A percentile compares a stretch with the other conserved stretches of the same genome.
Evolutionary conservation across 2,797 vertebrate genomes (phyloP).

Genomic region (Phataginus tetradactyla): DNA sequence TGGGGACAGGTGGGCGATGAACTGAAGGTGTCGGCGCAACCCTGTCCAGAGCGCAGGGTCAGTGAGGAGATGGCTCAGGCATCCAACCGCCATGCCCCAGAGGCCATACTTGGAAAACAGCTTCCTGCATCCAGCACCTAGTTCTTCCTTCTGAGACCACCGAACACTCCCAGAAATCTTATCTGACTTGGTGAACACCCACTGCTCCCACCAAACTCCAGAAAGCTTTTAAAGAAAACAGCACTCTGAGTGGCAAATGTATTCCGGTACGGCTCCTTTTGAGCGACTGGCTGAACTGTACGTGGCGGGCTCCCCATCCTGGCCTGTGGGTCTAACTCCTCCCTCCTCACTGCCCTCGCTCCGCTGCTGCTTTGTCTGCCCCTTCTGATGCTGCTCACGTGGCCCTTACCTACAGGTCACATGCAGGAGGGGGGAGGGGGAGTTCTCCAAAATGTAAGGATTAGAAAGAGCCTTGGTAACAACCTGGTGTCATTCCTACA

Average conservation of each 20-base stretch:
- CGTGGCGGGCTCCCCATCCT: not conserved
- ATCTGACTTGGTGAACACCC: not conserved
- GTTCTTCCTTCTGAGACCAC: not conserved
- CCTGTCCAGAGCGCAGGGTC: not conserved
- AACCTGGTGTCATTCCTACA: not conserved
- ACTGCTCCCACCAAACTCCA: not conserved
- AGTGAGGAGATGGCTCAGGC: not conserved
- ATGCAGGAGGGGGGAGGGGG: not conserved
- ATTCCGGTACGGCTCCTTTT: not conserved
- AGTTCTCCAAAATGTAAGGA: not conserved
- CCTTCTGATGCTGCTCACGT: not conserved
- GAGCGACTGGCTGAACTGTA: not conserved
- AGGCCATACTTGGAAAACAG: not conserved
- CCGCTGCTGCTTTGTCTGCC: not conserved
- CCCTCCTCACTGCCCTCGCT: fast-evolving
- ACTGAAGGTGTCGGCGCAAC: not conserved
- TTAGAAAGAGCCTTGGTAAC: not conserved
- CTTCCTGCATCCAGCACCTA: not conserved
- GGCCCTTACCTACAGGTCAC: not conserved
- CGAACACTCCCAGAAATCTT: not conserved
- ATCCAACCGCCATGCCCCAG: not conserved
- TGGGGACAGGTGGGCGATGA: not conserved
- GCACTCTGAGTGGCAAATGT: not conserved
- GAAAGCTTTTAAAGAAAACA: not conserved
- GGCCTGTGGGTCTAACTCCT: not conserved